phyloP scores from a whole-genome alignment of 2,888 invertebrate genomes.

The Stenotaenia linearis region DNA sequence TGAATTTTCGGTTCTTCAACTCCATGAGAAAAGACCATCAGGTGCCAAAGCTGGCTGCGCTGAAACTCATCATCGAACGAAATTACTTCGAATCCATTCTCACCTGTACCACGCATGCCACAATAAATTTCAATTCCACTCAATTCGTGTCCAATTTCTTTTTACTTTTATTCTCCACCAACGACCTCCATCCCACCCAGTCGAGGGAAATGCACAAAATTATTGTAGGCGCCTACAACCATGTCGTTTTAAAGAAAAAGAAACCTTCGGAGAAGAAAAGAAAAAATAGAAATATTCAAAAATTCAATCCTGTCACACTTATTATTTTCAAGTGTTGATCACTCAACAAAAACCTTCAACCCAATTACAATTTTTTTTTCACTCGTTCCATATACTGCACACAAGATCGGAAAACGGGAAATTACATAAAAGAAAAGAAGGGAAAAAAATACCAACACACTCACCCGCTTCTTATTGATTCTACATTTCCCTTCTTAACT shows the following conservation, averaged over 20 bases:
- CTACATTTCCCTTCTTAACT: constrained; percentile 17
- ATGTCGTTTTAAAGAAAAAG: background rate
- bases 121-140: constrained; percentile 26
- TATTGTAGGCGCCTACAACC: background rate
- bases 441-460: background rate
- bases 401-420: background rate
- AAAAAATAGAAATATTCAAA: background rate
- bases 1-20: constrained; percentile 1
- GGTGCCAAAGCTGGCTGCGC: constrained; percentile 6
- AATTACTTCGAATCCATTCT: constrained; percentile 26
- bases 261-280: background rate
- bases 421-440: background rate
- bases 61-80: constrained; percentile 17
- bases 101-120: constrained; percentile 26
- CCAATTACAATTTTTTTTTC: background rate
- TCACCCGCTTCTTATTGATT: constrained; percentile 6
- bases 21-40: constrained; percentile 10
- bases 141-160: constrained; percentile 23
- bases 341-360: constrained; percentile 10
- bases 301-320: background rate
- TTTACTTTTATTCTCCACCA: constrained; percentile 6
- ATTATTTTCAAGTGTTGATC: background rate
- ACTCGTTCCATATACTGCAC: background rate
- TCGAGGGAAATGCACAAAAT: constrained; percentile 7
- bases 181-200: background rate